Conservation (phyloP, 2,888 invertebrate genomes). For the Chrysomela aeneicollis region DNA sequence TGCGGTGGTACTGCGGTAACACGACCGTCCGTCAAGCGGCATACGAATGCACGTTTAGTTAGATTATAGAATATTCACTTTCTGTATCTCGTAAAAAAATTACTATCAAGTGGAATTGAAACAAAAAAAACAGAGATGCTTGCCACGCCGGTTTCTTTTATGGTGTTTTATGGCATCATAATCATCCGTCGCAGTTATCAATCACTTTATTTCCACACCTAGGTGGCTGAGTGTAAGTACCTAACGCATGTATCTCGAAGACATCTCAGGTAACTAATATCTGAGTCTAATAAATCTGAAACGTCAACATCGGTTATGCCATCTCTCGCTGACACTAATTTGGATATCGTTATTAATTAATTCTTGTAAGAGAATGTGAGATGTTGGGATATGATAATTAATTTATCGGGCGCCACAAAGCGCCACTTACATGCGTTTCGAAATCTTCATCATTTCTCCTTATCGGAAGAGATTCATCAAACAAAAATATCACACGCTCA, state of each 20-base stretch:
- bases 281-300: not conserved
- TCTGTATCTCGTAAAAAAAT: too few species aligned
- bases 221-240: not conserved
- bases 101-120: too few species aligned
- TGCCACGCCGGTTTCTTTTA: too few species aligned
- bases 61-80: too few species aligned
- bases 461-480: too few species aligned
- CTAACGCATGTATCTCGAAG: not conserved
- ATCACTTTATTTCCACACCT: not conserved
- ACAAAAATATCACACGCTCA: too few species aligned
- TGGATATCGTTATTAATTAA: conserved; percentile 2
- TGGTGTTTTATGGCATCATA: too few species aligned
- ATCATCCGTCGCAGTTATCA: not conserved
- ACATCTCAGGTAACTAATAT: not conserved
- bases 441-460: not conserved
- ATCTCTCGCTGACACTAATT: not conserved
- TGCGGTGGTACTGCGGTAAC: too few species aligned
- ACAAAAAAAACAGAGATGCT: too few species aligned
- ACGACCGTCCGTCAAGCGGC: too few species aligned
- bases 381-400: not conserved
- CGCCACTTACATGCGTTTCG: not conserved
- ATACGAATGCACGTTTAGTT: too few species aligned
- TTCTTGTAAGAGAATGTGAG: not conserved
- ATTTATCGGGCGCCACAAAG: not conserved
- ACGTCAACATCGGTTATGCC: conserved; percentile 1